These are phyloP conservation scores for Pseudorhombus dupliciocellatus DNA, from an alignment of 2,113 vertebrate species.

Conservation along the genomic window DNA sequence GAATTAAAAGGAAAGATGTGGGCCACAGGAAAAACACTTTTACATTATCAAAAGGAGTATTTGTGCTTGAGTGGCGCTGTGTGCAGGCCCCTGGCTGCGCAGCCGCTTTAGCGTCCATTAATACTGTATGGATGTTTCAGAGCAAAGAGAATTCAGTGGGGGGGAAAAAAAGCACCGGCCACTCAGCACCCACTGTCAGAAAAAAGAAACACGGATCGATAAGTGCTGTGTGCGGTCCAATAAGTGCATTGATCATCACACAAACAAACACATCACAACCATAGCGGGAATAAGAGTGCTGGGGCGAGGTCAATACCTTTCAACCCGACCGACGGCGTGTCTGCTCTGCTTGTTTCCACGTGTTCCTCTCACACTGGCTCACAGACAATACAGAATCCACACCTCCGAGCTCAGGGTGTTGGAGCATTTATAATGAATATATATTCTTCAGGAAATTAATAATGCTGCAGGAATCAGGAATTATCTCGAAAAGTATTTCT, in stretches of 20 bases:
- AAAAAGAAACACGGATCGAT: slow-evolving; percentile 71
- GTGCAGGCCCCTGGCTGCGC: slow-evolving; percentile 18
- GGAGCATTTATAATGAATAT: too few relatives aligned
- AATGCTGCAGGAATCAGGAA: too few relatives aligned
- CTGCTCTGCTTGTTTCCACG: slow-evolving; percentile 27
- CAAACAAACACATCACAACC: slow-evolving; percentile 64
- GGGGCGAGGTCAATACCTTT: slow-evolving; percentile 61
- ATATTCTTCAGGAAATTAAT: too few relatives aligned
- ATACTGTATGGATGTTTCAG: slow-evolving; percentile 33
- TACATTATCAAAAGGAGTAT: slow-evolving; percentile 20
- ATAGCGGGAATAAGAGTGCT: slow-evolving; percentile 53
- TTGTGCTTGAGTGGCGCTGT: slow-evolving; percentile 9
- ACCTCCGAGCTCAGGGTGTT: neutral
- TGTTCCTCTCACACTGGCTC: neutral
- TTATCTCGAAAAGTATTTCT: too few relatives aligned
- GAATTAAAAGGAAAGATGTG: slow-evolving; percentile 47
- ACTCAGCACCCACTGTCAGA: slow-evolving; percentile 54
- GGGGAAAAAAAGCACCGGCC: slow-evolving; percentile 7
- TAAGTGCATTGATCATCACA: slow-evolving; percentile 71
- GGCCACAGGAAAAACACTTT: slow-evolving; percentile 27
- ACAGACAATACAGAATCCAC: neutral
- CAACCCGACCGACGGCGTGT: slow-evolving; percentile 12
- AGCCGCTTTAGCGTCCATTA: slow-evolving; percentile 43
- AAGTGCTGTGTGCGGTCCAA: slow-evolving; percentile 57
- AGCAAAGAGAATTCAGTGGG: slow-evolving; percentile 9